Conservation (phyloP, 1,140 invertebrate genomes). For the Leptopilina boulardi region DNA sequence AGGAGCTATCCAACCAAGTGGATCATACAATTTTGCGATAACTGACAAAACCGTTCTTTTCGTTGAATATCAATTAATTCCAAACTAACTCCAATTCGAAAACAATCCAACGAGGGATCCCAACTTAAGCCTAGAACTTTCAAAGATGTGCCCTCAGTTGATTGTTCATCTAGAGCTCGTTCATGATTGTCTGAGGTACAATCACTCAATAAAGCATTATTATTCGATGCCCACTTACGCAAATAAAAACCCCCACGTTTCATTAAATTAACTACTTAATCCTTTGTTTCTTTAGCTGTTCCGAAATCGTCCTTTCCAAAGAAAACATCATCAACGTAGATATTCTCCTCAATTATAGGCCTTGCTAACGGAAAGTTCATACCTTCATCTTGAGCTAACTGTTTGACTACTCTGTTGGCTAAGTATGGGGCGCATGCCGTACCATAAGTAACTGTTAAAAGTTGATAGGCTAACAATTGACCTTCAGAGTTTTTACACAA, state of each 20-base stretch:
- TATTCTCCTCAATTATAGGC: background rate
- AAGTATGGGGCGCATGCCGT: constrained; percentile 2
- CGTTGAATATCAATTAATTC: background rate
- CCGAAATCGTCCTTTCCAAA: background rate
- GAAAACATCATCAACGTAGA: constrained; percentile 29
- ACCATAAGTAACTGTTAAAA: constrained; percentile 5
- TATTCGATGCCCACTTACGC: constrained; percentile 33
- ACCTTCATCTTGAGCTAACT: constrained; percentile 32
- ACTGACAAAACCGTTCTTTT: constrained; percentile 25
- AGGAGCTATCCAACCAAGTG: background rate
- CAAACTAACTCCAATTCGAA: background rate
- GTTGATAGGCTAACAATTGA: background rate
- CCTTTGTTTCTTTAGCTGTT: background rate
- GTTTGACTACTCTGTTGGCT: background rate
- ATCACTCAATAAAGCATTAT: background rate
- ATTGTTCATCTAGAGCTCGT: background rate
- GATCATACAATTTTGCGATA: constrained; percentile 10
- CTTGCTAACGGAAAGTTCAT: background rate
- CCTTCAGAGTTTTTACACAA: background rate
- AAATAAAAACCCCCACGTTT: constrained; percentile 33
- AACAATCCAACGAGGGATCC: background rate
- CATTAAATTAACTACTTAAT: background rate
- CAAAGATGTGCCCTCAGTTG: background rate
- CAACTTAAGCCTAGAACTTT: constrained; percentile 13
- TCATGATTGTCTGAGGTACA: background rate